Percentiles rank a stretch among this genome's conserved stretches.
Conservation (phyloP, 2,797 vertebrate genomes). For the Chaenodraco wilsoni region DNA sequence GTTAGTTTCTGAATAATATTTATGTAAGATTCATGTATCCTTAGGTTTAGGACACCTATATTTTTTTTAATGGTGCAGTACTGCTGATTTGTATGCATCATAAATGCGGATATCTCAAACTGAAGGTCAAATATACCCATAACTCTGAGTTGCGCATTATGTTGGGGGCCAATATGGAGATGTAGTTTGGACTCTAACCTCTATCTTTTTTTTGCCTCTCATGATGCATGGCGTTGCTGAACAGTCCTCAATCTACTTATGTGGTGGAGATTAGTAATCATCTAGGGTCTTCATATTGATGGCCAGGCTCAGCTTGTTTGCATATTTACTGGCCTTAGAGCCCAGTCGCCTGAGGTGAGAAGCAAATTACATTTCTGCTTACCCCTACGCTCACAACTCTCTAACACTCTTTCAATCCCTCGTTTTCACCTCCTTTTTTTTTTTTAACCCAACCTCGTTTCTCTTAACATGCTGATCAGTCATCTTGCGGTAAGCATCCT, state of each 20-base stretch:
- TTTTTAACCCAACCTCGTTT: constrained; percentile 69
- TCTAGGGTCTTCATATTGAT: constrained; percentile 85
- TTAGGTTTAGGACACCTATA: constrained; percentile 14
- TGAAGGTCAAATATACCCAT: constrained; percentile 61
- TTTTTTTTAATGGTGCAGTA: constrained; percentile 10
- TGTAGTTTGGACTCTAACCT: constrained; percentile 65
- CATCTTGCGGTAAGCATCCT: constrained; percentile 81
- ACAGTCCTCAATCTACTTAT: constrained; percentile 79
- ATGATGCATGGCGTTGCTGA: constrained; percentile 62
- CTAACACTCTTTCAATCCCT: constrained; percentile 74
- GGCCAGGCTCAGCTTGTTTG: constrained; percentile 83
- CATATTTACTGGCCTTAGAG: constrained; percentile 86
- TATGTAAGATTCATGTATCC: constrained; percentile 1
- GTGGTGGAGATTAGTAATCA: constrained; percentile 85
- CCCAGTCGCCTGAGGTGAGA: constrained; percentile 86
- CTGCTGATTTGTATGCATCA: constrained; percentile 54
- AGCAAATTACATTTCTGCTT: constrained; percentile 87
- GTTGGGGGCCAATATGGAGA: constrained; percentile 48
- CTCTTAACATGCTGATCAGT: constrained; percentile 85
- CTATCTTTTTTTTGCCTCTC: constrained; percentile 31
- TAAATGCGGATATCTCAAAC: constrained; percentile 36
- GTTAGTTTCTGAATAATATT: constrained; percentile 26
- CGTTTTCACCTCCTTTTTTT: constrained; percentile 58
- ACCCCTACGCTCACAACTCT: constrained; percentile 80
- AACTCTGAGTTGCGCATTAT: constrained; percentile 46